Percentiles rank a stretch among this genome's conserved stretches.
These are phyloP conservation scores for Fratercula arctica DNA, from an alignment of 2,797 vertebrate genomes.

Conservation along the genomic window DNA sequence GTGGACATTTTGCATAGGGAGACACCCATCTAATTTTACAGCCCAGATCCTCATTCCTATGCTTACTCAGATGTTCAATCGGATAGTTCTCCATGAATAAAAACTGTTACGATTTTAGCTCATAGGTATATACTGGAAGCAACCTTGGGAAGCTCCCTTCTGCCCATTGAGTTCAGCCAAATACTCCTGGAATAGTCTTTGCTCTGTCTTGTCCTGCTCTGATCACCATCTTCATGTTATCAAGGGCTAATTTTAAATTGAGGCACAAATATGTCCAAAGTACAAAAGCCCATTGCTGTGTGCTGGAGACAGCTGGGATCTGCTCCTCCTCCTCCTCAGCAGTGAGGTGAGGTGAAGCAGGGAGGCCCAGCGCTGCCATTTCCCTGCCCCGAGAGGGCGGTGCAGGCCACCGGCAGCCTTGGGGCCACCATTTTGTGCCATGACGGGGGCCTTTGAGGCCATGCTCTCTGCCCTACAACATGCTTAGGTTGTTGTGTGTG, in stretches of 20 bases:
- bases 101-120: neutral
- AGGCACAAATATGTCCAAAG: constrained; percentile 48
- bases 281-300: neutral
- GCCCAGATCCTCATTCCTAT: neutral
- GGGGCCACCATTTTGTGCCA: neutral
- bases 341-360: neutral
- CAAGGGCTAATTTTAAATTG: constrained; percentile 39
- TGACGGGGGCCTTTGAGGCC: rapidly evolving
- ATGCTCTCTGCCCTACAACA: neutral
- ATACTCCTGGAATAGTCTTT: neutral
- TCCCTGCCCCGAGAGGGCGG: neutral
- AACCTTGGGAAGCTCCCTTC: neutral
- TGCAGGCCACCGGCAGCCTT: neutral
- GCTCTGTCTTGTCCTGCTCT: neutral
- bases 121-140: neutral
- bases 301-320: neutral
- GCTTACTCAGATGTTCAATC: neutral
- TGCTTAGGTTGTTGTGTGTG: neutral
- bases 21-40: neutral
- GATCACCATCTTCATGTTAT: constrained; percentile 9
- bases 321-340: neutral
- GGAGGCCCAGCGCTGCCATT: rapidly evolving
- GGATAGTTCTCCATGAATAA: neutral
- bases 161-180: neutral
- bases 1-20: neutral